Base-by-base conservation (phyloP, 2,888 invertebrate genomes). In the Patella pellucida region DNA sequence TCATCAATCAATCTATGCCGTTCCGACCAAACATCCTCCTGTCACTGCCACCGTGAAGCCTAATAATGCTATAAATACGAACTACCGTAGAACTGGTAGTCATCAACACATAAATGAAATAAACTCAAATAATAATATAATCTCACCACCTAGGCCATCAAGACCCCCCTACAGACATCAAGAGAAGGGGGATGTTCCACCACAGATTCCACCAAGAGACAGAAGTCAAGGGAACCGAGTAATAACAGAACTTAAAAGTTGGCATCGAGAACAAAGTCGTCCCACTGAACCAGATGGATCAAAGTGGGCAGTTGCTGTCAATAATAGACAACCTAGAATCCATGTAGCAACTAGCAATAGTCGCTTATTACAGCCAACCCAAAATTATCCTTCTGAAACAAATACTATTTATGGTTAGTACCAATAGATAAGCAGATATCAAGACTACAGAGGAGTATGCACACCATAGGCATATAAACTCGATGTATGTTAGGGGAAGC, bases 1-100 rank as follows among this genome's bases (percentile, higher is more conserved):
- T 62, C 19, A 62, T 23, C 62, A 62, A 62, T 23, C 19, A 23
- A 23, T 19, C 11, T 19, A 62, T 23, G 62, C 19, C 12, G 14
- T 62, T 62, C 62, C 62, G 11, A 23, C 19, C 23, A 67, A 93
- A 93, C 71, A 71, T 23, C 31, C 77, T 31, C 73, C 78, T 52
- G 82, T 82, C 82, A 94, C 94, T 1, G 94, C 93, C 1, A 92
- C 93, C 23, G 93, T 94, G 74, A 91, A 93, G 70, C 94, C 94
- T 15, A 94, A 93, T 85, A 94, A 94, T 80, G 77, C 79, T 86
- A 93, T 93, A 69, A 94, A 94, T 86, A 93, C 71, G 31, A 76
- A 67, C 56, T 62, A 52, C 14, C 15, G 70, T 23, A 74, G 54
- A 31, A 70, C 12, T 31, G 62, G 54, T 23, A 27, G 19, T 62